Percentiles rank a stretch among this genome's conserved stretches.
Conservation (phyloP, 2,797 vertebrate species). For the Bradypodion pumilum region DNA sequence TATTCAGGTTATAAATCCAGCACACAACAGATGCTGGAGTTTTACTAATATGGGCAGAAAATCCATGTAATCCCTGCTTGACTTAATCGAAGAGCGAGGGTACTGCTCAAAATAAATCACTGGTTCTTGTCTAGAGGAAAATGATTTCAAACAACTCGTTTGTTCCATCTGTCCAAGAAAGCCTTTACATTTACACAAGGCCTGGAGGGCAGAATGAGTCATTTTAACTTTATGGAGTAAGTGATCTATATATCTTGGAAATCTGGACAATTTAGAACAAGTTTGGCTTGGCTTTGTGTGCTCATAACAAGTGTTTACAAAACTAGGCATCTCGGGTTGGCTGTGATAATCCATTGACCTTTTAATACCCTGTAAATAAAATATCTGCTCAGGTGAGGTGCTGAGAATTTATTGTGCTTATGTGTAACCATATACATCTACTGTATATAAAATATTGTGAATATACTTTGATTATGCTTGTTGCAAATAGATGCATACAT, state of each 20-base stretch:
- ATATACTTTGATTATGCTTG: too few species aligned
- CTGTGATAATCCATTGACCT: not conserved
- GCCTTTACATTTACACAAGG: conserved; percentile 19
- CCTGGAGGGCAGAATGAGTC: not conserved
- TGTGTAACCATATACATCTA: not conserved
- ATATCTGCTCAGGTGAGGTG: not conserved
- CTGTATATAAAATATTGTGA: too few species aligned
- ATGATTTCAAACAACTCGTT: conserved; percentile 49
- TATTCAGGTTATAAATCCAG: conserved; percentile 49
- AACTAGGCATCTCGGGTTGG: not conserved
- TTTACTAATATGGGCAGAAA: conserved; percentile 50
- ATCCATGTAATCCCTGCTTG: conserved; percentile 57
- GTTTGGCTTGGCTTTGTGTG: conserved; percentile 12
- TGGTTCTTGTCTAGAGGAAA: conserved; percentile 47
- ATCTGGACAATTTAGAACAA: not conserved
- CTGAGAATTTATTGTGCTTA: not conserved
- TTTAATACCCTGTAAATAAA: not conserved
- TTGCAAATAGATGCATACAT: too few species aligned
- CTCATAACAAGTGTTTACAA: not conserved
- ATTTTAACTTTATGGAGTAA: conserved; percentile 15
- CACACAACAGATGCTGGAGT: conserved; percentile 39
- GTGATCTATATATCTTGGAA: conserved; percentile 9
- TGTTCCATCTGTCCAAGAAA: conserved; percentile 48
- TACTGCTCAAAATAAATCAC: conserved; percentile 46
- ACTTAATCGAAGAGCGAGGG: conserved; percentile 54